Evolutionary conservation across 35 echinoderm and acorn worm species (phyloP).

Genomic region (Holothuria glaberrima): DNA sequence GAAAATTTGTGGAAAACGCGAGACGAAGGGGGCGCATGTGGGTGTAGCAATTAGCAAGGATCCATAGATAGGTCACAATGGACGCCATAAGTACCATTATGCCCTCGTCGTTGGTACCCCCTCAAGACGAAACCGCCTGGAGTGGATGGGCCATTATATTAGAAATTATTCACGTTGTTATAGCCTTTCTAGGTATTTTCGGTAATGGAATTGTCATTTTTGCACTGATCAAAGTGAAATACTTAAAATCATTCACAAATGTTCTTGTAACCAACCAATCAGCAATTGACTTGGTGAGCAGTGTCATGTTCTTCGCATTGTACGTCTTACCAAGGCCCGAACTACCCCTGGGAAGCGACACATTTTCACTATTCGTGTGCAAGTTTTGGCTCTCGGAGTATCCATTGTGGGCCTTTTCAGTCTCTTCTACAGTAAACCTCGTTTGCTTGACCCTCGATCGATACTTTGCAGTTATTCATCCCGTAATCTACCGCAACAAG

Average conservation of each 20-base stretch:
- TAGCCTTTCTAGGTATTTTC: constrained; percentile 71
- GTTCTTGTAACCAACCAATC: constrained; percentile 86
- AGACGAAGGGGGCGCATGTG: no score
- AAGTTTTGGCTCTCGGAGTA: constrained; percentile 91
- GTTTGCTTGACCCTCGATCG: constrained; percentile 80
- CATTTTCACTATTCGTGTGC: constrained; percentile 55
- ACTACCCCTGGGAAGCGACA: neutral
- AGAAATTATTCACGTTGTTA: constrained; percentile 19
- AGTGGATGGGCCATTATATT: constrained; percentile 24
- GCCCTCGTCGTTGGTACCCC: neutral
- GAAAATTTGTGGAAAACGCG: no score
- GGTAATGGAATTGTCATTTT: constrained; percentile 87
- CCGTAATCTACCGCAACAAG: constrained; percentile 70
- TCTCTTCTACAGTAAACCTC: constrained; percentile 84
- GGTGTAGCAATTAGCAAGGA: no score
- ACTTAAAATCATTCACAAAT: constrained; percentile 75
- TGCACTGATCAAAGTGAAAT: constrained; percentile 64
- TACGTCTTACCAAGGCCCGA: constrained; percentile 51
- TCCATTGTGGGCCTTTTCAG: constrained; percentile 81
- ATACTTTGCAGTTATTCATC: constrained; percentile 93
- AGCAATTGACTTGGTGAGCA: constrained; percentile 79
- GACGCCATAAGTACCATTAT: neutral
- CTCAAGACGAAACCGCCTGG: neutral
- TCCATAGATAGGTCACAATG: neutral
- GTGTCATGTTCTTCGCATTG: constrained; percentile 68